A percentile compares a stretch with the other conserved stretches of the same genome.
Conservation (phyloP, 2,888 invertebrate genomes). For the Callosobruchus maculatus region DNA sequence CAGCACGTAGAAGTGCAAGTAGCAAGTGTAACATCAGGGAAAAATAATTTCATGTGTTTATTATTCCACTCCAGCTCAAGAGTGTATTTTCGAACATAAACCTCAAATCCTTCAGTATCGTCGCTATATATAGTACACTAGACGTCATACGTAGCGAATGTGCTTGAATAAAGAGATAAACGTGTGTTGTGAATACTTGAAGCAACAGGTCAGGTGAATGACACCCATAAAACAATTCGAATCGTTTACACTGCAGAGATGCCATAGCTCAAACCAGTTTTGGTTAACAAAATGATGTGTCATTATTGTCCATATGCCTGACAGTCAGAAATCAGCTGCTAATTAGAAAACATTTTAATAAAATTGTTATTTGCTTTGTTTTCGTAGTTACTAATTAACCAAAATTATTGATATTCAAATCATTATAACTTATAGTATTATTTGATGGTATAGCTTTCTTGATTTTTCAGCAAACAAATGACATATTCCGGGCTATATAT, state of each 20-base stretch:
- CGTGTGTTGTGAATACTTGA: background rate
- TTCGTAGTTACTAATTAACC: no score
- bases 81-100: background rate
- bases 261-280: background rate
- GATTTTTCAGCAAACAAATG: no score
- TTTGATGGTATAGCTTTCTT: no score
- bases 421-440: no score
- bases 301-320: background rate
- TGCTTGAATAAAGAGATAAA: background rate
- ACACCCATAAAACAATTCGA: background rate
- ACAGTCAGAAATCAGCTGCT: no score
- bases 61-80: background rate
- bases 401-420: no score
- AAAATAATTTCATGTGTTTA: background rate
- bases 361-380: no score
- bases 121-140: background rate
- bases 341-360: no score
- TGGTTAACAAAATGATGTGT: background rate
- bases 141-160: background rate
- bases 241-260: background rate
- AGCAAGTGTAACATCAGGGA: background rate
- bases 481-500: no score
- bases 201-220: background rate
- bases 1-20: background rate
- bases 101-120: background rate